Base-by-base conservation (phyloP, 2,888 invertebrate genomes). In the Orthosia gothica region DNA sequence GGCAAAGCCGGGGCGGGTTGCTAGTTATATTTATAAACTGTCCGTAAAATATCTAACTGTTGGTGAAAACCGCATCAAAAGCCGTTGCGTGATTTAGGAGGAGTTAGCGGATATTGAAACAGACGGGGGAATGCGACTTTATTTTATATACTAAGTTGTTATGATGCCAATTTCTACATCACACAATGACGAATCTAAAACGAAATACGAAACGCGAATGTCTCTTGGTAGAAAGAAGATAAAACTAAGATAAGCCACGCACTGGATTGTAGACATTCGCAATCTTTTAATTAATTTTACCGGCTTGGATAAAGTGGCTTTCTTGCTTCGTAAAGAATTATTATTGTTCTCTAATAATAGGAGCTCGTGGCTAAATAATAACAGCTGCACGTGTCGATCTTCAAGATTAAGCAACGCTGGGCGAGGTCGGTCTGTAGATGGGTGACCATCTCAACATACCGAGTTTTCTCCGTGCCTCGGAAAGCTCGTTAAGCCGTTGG, bases 121-220 rank as follows among this genome's bases (percentile, higher is more conserved):
- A 55, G 55, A 26, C 23, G 4, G 9, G 0, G 26, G 16, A 9
- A 57, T n/a, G 32, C 20, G 20, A 20, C 12, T 12, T 20, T 12
- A 4, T 54, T 20, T 20, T 13, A 40, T 40, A 4, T 40, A 40
- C 40, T 40, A 40, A 1, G 40, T 40, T 40, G 40, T 40, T 7
- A 40, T 9, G 40, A 79, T 84, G 76, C 64, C 71, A 77, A 83
- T 84, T 74, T 69, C 66, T 74, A 73, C 5, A 40, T 67, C 69
- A 64, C 62, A 47, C 75, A 70, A 67, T 88, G 87, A 88, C 77
- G 70, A 86, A 85, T 82, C 72, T 67, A 68, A 69, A 82, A 88
- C 86, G 50, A 65, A 47, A 83, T 62, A 86, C 85, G 65, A 76
- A 59, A 74, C 79, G 73, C 81, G 15, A 61, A 65, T 74, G 40